Conservation (phyloP, 2,113 vertebrate genomes). For the Podilymbus podiceps region DNA sequence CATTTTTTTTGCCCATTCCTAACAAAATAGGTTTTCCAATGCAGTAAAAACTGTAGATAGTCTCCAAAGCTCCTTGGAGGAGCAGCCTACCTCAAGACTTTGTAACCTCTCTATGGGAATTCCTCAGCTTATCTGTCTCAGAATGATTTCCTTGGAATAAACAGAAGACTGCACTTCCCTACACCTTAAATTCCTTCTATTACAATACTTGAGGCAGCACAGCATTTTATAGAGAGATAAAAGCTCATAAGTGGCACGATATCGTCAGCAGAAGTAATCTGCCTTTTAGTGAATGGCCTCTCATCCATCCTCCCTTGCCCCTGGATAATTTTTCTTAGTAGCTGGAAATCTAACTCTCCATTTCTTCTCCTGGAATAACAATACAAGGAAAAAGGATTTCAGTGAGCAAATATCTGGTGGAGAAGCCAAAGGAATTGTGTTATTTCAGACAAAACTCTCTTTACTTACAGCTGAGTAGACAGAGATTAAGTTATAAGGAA, state of each 20-base stretch:
- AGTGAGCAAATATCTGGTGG: constrained; percentile 12
- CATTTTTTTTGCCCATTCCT: not conserved
- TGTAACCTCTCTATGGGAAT: not conserved
- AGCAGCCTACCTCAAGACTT: not conserved
- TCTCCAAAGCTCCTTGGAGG: not conserved
- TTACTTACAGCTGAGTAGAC: constrained; percentile 21
- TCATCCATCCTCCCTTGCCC: not conserved
- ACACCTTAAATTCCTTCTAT: not conserved
- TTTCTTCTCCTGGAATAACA: not conserved
- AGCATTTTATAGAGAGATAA: not conserved
- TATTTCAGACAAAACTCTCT: constrained; percentile 28
- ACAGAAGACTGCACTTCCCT: not conserved
- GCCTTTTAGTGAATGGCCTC: not conserved
- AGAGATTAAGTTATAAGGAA: constrained; percentile 38
- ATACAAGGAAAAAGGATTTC: not conserved
- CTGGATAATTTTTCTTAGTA: not conserved
- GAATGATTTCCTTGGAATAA: not conserved
- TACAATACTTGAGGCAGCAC: not conserved
- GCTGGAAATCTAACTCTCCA: not conserved
- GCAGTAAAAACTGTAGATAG: not conserved
- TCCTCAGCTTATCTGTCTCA: not conserved
- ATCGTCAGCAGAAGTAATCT: not conserved
- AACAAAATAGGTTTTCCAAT: not conserved
- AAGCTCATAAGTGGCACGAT: not conserved
- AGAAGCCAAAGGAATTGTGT: not conserved